A percentile compares a stretch with the other conserved stretches of the same genome.
Evolutionary conservation across 2,888 invertebrate species (phyloP).

Genomic region (Melolontha melolontha): DNA sequence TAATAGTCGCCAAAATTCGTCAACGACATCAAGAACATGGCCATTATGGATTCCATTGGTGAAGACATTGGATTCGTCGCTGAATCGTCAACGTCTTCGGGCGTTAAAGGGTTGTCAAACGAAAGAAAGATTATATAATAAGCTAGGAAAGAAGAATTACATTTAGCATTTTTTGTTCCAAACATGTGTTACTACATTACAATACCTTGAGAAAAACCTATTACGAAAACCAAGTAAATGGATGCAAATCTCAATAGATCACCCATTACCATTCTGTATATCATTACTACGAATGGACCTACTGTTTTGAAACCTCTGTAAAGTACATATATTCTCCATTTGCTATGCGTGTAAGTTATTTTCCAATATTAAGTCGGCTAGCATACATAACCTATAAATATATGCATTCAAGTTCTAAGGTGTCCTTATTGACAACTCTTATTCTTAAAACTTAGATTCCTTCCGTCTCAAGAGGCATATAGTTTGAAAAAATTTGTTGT

Average conservation of each 20-base stretch:
- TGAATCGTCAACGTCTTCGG: constrained; percentile 85
- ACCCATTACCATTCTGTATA: constrained; percentile 98
- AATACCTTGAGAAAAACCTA: constrained; percentile 95
- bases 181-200: not conserved
- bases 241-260: constrained; percentile 95
- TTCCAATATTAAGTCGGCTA: too few species aligned
- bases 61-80: constrained; percentile 89
- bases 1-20: constrained; percentile 97
- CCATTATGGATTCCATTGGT: constrained; percentile 94
- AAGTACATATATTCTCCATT: constrained; percentile 45
- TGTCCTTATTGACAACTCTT: too few species aligned
- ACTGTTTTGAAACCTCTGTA: constrained; percentile 96
- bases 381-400: too few species aligned
- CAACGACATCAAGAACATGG: constrained; percentile 98
- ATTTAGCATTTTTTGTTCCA: not conserved
- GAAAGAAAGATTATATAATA: constrained; percentile 93
- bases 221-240: constrained; percentile 96
- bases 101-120: constrained; percentile 85
- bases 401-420: too few species aligned
- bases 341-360: too few species aligned
- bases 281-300: constrained; percentile 99
- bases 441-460: too few species aligned
- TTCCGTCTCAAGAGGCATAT: too few species aligned
- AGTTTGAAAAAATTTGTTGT: too few species aligned
- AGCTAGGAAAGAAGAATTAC: constrained; percentile 68